Conservation (phyloP, 2,888 invertebrate species). For the Drosophila setosimentum region DNA sequence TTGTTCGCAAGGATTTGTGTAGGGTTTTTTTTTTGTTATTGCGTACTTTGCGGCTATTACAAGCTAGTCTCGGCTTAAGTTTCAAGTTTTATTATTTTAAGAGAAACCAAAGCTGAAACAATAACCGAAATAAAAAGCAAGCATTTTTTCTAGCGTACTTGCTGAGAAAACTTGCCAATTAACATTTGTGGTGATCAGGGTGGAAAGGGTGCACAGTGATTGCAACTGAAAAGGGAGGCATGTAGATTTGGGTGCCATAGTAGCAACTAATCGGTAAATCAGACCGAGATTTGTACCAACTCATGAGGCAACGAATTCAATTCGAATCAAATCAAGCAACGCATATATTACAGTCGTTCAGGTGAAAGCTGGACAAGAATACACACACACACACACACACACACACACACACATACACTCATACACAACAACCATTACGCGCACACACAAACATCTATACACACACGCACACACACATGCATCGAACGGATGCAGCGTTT, state of each 20-base stretch:
- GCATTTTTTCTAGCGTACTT: conserved; percentile 12
- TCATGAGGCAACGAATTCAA: conserved; percentile 61
- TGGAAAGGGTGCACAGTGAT: not conserved
- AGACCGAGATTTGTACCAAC: conserved; percentile 50
- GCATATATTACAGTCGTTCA: conserved; percentile 59
- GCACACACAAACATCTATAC: not conserved
- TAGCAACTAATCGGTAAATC: conserved; percentile 47
- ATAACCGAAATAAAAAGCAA: conserved; percentile 19
- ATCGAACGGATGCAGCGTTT: conserved; percentile 53
- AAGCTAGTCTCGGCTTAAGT: conserved; percentile 38
- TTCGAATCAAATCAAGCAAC: conserved; percentile 65
- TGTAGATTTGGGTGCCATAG: not conserved
- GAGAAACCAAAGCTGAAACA: conserved; percentile 6
- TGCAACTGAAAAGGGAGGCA: not conserved
- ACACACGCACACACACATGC: conserved; percentile 3
- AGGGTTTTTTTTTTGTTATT: conserved; percentile 42
- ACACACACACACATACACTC: not conserved
- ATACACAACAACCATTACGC: not conserved
- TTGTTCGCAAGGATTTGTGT: conserved; percentile 40
- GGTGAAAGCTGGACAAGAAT: conserved; percentile 52
- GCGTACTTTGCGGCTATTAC: conserved; percentile 72
- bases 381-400: conserved; percentile 1
- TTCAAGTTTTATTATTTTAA: conserved; percentile 62
- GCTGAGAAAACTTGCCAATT: conserved; percentile 48
- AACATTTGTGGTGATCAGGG: conserved; percentile 6